Evolutionary conservation across 2,888 invertebrate genomes (phyloP).

Genomic region (Deilephila elpenor): DNA sequence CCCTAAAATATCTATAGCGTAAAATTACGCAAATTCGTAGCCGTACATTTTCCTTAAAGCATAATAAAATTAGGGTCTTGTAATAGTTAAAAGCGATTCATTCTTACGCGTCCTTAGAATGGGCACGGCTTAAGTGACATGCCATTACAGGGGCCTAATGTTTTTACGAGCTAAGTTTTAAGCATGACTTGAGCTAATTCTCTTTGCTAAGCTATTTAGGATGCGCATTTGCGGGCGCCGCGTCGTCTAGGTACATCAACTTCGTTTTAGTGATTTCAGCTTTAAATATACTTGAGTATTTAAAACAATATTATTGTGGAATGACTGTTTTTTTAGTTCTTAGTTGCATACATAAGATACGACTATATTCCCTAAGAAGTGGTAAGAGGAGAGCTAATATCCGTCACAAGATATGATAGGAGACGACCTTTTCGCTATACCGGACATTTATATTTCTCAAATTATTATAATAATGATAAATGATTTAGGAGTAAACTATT

Average conservation of each 20-base stretch:
- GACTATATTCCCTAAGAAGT: too few species aligned
- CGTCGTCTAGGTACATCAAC: not conserved
- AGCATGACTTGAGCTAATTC: conserved; percentile 33
- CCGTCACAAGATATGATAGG: too few species aligned
- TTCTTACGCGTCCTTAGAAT: not conserved
- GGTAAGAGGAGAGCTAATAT: too few species aligned
- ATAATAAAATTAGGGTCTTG: not conserved
- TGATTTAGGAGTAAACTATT: too few species aligned
- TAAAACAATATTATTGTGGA: too few species aligned
- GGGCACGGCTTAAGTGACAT: conserved; percentile 20
- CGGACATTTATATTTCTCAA: too few species aligned
- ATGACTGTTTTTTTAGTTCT: too few species aligned
- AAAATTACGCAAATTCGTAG: not conserved
- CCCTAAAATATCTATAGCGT: not conserved
- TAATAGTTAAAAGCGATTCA: not conserved
- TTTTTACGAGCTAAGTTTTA: conserved; percentile 42
- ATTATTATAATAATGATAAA: too few species aligned
- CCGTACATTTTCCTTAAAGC: not conserved
- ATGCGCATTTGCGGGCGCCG: conserved; percentile 33
- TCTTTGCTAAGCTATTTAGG: conserved; percentile 35
- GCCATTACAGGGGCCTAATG: conserved; percentile 38
- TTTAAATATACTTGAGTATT: too few species aligned
- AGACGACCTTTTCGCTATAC: too few species aligned
- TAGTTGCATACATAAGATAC: too few species aligned
- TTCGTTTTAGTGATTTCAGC: too few species aligned